Evolutionary conservation across 2,113 vertebrate genomes (phyloP), one percentile per base, ranked within the genome.

Genomic region (Caloenas nicobarica): DNA sequence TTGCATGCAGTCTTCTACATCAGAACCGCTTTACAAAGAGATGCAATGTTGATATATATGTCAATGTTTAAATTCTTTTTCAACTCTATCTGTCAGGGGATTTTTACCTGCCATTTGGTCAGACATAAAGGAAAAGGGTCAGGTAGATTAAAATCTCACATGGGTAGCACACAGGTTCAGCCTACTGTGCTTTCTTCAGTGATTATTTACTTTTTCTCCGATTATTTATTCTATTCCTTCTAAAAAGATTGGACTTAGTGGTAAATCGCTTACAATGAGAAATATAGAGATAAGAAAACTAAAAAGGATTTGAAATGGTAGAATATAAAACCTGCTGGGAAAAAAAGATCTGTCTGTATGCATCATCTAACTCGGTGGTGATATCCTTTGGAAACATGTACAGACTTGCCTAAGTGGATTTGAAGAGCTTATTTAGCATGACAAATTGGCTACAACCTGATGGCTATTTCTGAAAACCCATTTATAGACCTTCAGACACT

Each of bases 401-500:
- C 57, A 62, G 53, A 23, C 86, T 71, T 57, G 64, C 68, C 34
- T 95, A 88, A 83, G 18, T 95, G 88, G 91, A 64, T 96, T 48
- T 94, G 76, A 97, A 97, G 81, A 89, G 88, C 54, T 65, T 91
- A 85, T 79, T 95, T 62, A 88, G 48, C 72, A 81, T 76, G 74
- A 79, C 88, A 93, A 88, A 95, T 33, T 92, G 65, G 58, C 81
- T 95, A 90, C 84, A 95, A 89, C 46, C 81, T 86, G 89, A 91
- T 72, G 86, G 93, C 85, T 78, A 89, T 95, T 95, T 96, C 71
- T 84, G 80, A 81, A 95, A 94, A 91, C 54, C 46, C 58, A 79
- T 95, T 94, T 89, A 70, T 26, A 68, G 89, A 74, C 42, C 61
- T 87, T 66, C 60, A 81, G 89, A 87, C 54, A 61, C 38, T 76